phyloP scores from a whole-genome alignment of 2,797 vertebrate genomes.

The Sorex maritimensis region DNA sequence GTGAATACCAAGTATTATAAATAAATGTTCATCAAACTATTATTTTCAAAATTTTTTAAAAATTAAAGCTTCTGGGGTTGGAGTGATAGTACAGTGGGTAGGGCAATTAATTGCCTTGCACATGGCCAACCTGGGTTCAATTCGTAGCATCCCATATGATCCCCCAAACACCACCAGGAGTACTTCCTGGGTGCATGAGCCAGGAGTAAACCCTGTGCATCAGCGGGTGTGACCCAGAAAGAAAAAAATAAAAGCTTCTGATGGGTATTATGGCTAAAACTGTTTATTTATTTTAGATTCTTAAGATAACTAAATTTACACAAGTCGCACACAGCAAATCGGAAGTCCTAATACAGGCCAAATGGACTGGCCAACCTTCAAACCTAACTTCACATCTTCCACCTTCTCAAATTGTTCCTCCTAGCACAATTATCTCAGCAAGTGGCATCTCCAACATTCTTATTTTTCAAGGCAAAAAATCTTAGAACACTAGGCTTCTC shows the following conservation, averaged over 20 bases:
- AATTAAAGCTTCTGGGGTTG: constrained; percentile 9
- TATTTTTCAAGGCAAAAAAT: neutral
- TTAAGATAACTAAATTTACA: constrained; percentile 28
- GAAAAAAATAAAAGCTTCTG: constrained; percentile 27
- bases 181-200: no score
- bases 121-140: no score
- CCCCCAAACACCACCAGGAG: no score
- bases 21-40: constrained; percentile 59
- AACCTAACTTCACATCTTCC: constrained; percentile 20
- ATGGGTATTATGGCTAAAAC: constrained; percentile 11
- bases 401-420: neutral
- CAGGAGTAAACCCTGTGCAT: no score
- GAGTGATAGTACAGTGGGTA: no score
- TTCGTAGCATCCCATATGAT: no score
- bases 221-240: no score
- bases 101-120: no score
- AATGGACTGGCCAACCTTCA: neutral
- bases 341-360: constrained; percentile 12
- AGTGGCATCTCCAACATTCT: neutral
- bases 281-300: constrained; percentile 47
- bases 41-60: neutral
- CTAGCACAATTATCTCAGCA: neutral
- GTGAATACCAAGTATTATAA: constrained; percentile 44
- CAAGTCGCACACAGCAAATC: neutral
- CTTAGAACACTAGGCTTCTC: neutral